Evolutionary conservation across 2,797 vertebrate species (phyloP).

Genomic region (Smutsia gigantea): DNA sequence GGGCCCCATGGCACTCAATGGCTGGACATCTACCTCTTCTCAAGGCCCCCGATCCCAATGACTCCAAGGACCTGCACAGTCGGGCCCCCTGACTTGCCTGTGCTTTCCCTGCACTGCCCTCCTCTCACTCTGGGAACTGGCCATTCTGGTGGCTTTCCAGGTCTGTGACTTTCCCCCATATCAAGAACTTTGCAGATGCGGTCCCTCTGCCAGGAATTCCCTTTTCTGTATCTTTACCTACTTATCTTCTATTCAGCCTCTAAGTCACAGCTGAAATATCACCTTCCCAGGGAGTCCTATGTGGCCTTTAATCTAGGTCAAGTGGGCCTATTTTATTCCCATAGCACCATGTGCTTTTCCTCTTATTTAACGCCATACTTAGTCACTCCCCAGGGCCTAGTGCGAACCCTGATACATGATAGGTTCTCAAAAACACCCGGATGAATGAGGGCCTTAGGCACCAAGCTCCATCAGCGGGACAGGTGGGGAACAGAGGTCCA

Average conservation of each 20-base stretch:
- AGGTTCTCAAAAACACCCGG: not conserved
- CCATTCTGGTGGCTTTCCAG: not conserved
- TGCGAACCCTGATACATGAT: fast-evolving
- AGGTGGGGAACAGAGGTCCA: not conserved
- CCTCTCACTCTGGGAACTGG: not conserved
- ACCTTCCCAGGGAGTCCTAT: not conserved
- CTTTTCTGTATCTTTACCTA: not conserved
- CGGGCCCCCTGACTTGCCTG: fast-evolving
- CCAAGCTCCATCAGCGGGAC: fast-evolving
- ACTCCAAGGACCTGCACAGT: not conserved
- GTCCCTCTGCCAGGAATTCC: not conserved
- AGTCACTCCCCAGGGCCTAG: not conserved
- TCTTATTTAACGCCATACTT: not conserved
- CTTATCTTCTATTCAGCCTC: not conserved
- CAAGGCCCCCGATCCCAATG: not conserved
- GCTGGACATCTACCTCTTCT: not conserved
- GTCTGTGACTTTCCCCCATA: not conserved
- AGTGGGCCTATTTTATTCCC: fast-evolving
- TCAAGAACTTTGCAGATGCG: not conserved
- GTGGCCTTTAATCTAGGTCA: not conserved
- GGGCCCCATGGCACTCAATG: fast-evolving
- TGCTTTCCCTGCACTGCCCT: not conserved
- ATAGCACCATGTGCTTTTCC: not conserved
- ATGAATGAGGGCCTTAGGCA: fast-evolving
- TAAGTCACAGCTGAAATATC: not conserved